Base-by-base conservation (phyloP, 2,797 vertebrate species). In the Lepilemur septentrionalis region DNA sequence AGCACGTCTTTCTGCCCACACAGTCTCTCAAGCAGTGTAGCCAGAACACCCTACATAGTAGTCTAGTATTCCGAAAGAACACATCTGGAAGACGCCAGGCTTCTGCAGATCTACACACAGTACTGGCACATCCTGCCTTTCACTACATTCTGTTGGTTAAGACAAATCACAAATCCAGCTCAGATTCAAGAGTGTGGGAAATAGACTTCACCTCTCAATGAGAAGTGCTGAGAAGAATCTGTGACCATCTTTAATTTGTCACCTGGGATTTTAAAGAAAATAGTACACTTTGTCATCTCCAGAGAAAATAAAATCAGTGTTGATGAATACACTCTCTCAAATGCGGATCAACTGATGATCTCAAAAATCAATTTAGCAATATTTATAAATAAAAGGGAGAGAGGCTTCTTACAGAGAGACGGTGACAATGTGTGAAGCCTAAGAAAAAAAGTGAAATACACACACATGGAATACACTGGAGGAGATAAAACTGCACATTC, bases 121-220 rank as follows among this genome's bases (percentile, higher is more conserved):
- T 65, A 6, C 7, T 1, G 4, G 13, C 0, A 52, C 1, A 6
- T 14, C 12, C 14, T 78, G 5, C 20, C 10, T 67, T 11, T 57
- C 28, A 43, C 11, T 67, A 17, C 10, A n/a, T 48, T 61, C 59
- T 35, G 4, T 4, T n/a, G 12, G 12, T 15, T 28, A 38, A 59
- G 22, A 7, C 4, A 69, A 41, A 14, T 73, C 23, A 43, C 9
- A 88, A 57, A 82, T 35, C 10, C 38, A 84, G 13, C 38, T 69
- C 35, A 41, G 32, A 63, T 28, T 48, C 41, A 43, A 18, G 14
- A 3, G n/a, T 8, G 3, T 4, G 17, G 3, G 32, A 78, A 93
- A 38, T n/a, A 23, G 32, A 28, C 4, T 73, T 50, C 4, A 48
- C 17, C 57, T 84, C 13, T 7, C 76, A 30, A 43, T 41, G 4